phyloP scores from a whole-genome alignment of 2,113 vertebrate genomes.

The Spheniscus mendiculus region DNA sequence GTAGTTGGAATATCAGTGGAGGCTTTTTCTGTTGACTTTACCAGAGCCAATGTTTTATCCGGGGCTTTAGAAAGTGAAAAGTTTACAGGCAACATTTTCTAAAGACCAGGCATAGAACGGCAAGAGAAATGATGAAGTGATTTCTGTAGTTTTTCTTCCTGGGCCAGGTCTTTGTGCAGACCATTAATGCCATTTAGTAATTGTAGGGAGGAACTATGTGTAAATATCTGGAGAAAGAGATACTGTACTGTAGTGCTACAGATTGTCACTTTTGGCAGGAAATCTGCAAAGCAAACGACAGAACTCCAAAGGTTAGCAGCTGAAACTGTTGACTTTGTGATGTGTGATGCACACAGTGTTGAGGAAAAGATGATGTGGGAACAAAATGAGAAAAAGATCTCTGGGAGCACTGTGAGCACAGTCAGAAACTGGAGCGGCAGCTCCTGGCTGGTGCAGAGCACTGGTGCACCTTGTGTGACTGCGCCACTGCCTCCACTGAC shows the following conservation, averaged over 20 bases:
- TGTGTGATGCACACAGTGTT: conserved; percentile 13
- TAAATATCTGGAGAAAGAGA: not conserved
- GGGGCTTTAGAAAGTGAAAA: not conserved
- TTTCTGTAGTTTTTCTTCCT: not conserved
- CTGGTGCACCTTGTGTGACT: not conserved
- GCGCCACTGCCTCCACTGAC: not conserved
- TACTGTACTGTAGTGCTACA: not conserved
- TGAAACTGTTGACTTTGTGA: conserved; percentile 45
- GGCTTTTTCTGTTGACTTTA: not conserved
- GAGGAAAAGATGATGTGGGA: conserved; percentile 42
- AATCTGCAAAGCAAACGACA: not conserved
- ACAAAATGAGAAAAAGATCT: conserved; percentile 34
- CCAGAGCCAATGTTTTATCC: not conserved
- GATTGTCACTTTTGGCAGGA: not conserved
- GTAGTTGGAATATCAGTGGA: not conserved
- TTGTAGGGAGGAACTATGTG: not conserved
- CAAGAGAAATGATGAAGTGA: not conserved
- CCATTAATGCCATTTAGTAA: not conserved
- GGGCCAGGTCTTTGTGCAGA: not conserved
- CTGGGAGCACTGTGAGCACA: conserved; percentile 11
- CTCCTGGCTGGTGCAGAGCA: not conserved
- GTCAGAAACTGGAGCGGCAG: not conserved
- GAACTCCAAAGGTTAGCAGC: conserved; percentile 34
- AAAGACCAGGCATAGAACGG: not conserved
- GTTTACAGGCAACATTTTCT: not conserved